Evolutionary conservation across 2,113 vertebrate genomes (phyloP), one percentile per base, ranked within the genome.

Genomic region (Sylvia atricapilla): DNA sequence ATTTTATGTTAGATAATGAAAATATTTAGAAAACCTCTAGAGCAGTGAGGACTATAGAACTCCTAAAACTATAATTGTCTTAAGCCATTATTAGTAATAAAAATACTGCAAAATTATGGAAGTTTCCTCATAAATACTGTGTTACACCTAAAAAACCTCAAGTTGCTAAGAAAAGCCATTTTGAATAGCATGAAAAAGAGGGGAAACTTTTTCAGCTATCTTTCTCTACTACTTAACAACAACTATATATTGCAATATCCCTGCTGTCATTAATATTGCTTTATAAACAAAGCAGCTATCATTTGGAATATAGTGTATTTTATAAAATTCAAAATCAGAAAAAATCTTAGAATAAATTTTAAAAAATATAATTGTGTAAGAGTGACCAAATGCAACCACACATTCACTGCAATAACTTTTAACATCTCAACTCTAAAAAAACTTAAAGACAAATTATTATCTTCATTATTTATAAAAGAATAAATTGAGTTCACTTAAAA

Each of bases 1-100:
- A 97, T 98, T 98, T 97, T 93, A 92, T 96, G 97, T 97, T 95
- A 96, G 81, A 72, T 81, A 91, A 90, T 95, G 89, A 97, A 97
- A 96, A 97, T 97, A 98, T 97, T 97, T 97, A 87, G 89, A 95
- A 97, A 97, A 93, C 91, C 84, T 96, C 68, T 93, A 92, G 90
- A 96, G 92, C 94, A 97, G 94, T 90, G 66, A 97, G 70, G 55
- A 73, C 90, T 97, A 94, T 83, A 94, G 96, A 95, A 97, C 63
- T 96, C 91, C 89, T 97, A 77, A 96, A 98, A 96, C 67, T 73
- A 33, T 97, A 96, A 94, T 95, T 96, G 89, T 93, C 97, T 96
- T 94, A 90, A 1, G 39, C 80, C 90, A 94, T 88, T 96, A 96
- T 94, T 86, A 86, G 62, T 88, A 92, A 94, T 91, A 20, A 96